Percentiles rank a stretch among this genome's conserved stretches.
Conservation (phyloP, 2,888 invertebrate species). For the Andricus curvator region DNA sequence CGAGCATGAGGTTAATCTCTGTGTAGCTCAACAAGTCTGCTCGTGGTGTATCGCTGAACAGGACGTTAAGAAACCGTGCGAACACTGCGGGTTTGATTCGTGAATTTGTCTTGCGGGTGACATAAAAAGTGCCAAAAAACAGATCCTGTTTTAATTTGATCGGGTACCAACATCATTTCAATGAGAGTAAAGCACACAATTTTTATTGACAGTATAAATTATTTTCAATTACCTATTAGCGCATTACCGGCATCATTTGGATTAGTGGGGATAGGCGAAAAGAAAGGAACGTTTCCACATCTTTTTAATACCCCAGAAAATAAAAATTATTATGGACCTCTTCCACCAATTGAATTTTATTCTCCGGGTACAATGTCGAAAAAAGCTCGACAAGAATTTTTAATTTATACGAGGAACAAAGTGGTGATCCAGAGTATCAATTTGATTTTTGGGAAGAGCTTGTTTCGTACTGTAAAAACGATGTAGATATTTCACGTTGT, state of each 20-base stretch:
- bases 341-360: constrained; percentile 50
- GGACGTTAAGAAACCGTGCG: too few relatives aligned
- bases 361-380: constrained; percentile 42
- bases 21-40: too few relatives aligned
- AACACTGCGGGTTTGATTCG: too few relatives aligned
- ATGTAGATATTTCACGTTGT: too few relatives aligned
- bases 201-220: not conserved
- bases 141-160: too few relatives aligned
- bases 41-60: too few relatives aligned
- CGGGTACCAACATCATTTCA: not conserved
- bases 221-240: not conserved
- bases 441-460: constrained; percentile 58
- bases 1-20: too few relatives aligned
- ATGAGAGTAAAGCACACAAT: not conserved
- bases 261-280: not conserved
- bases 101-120: too few relatives aligned
- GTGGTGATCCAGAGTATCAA: constrained; percentile 37
- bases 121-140: too few relatives aligned
- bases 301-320: constrained; percentile 56
- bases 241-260: not conserved
- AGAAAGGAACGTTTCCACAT: constrained; percentile 59
- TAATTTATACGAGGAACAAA: constrained; percentile 49
- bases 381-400: constrained; percentile 36
- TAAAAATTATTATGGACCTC: constrained; percentile 49
- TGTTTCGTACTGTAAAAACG: constrained; percentile 54